Base-by-base conservation (phyloP, 2,113 vertebrate genomes). In the Halichoeres trimaculatus region DNA sequence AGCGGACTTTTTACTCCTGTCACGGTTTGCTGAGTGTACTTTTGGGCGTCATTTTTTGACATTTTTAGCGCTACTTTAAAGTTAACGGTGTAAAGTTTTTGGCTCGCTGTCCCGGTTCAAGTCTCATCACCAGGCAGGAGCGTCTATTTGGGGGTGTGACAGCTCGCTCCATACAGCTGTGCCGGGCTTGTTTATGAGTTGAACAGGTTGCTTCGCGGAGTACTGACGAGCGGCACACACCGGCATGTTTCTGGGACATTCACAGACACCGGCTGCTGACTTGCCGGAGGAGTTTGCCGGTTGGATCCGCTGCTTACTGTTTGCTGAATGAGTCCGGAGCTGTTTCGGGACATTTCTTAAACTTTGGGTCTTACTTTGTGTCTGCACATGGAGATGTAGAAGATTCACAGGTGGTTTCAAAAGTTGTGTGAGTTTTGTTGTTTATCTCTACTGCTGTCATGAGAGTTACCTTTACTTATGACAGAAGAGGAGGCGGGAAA, bases 81-180 rank as follows among this genome's bases (percentile, higher is more conserved):
- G 52, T 80, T 74, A 30, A 36, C 57, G 47, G 43, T 14, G 45
- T n/a, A 57, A 54, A 56, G 30, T 41, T 62, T 24, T 54, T 41
- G 20, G 40, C 50, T 58, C 10, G 51, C 45, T 51, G 67, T 79
- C 80, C 76, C 57, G 57, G 70, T 53, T 74, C 58, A 75, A 69
- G 71, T 54, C 75, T 80, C 67, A 73, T 85, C 77, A 79, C 20
- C 58, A 34, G 79, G 62, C 72, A 57, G 84, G 84, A 50, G 61
- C 34, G 84, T 90, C 81, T 85, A 78, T 87, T 89, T 88, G 76
- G 77, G 87, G 80, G 88, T 86, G 88, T 92, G 93, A 92, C 91
- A 80, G 88, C 85, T 58, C 85, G 57, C 65, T 50, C 24, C 65
- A 14, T 81, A 65, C 81, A 87, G 87, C 85, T 84, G 84, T 77